These are phyloP conservation scores for Pammene fasciana DNA, from an alignment of 2,888 invertebrate genomes.

Conservation along the genomic window DNA sequence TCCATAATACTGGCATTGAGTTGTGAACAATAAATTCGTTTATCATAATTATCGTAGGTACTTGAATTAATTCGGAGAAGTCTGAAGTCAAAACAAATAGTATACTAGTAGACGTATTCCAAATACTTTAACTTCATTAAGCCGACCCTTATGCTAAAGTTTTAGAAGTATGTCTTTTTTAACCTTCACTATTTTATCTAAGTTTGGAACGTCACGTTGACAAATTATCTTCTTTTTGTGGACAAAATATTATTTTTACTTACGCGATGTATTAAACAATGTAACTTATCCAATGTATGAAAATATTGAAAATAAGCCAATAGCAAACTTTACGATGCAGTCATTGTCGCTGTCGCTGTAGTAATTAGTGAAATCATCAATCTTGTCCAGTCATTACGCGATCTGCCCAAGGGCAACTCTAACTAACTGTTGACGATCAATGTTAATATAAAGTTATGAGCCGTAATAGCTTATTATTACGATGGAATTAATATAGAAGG, in stretches of 20 bases:
- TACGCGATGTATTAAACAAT: constrained; percentile 10
- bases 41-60: too few species aligned
- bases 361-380: constrained; percentile 80
- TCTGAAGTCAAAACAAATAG: too few species aligned
- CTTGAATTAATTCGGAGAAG: too few species aligned
- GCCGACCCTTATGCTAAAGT: neutral
- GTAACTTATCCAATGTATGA: constrained; percentile 18
- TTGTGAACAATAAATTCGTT: too few species aligned
- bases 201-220: constrained; percentile 1
- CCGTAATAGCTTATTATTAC: constrained; percentile 75
- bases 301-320: constrained; percentile 57
- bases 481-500: constrained; percentile 69
- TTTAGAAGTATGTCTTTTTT: neutral
- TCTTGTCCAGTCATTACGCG: constrained; percentile 74
- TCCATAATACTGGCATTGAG: neutral
- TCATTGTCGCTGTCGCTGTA: constrained; percentile 78
- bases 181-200: neutral
- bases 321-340: constrained; percentile 64
- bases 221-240: constrained; percentile 6
- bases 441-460: constrained; percentile 71
- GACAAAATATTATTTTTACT: constrained; percentile 3
- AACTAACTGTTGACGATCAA: constrained; percentile 76
- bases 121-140: too few species aligned
- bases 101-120: too few species aligned
- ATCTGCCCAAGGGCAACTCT: constrained; percentile 75